Base-by-base conservation (phyloP, 1,140 invertebrate genomes). In the Probaryconus sp. region DNA sequence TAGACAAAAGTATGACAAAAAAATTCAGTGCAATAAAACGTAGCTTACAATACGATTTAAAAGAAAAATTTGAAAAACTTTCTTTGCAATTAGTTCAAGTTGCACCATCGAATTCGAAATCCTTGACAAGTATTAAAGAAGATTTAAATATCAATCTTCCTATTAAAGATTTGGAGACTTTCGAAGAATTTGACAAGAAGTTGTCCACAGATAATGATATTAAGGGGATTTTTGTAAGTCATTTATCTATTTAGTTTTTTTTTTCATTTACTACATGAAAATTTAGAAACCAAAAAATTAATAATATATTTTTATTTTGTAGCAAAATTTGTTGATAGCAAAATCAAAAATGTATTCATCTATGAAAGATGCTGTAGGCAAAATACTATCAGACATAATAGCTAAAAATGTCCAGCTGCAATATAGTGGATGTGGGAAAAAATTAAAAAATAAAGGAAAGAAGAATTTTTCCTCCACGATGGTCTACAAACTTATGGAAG, bases 381-480 rank as follows among this genome's bases (percentile, higher is more conserved):
- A 45, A 28, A 28, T 45, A 14, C 11, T 45, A 1, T 2, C 10
- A 45, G 42, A 45, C 2, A 2, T 40, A 1, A 40, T 40, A n/a
- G 2, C 37, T 4, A 43, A 26, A 26, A 26, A 26, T 13, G 20
- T 48, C 4, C 43, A 48, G 20, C 1, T 48, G 1, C 16, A 5
- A 9, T 48, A 31, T n/a, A 48, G 14, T 48, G 43, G 28, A 10
- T 17, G 11, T 13, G 43, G 43, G 5, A 48, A 31, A 7, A 3
- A 18, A 43, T 21, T 26, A 14, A 43, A 43, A 11, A 26, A 24
- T 10, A 2, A 26, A 1, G 11, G 10, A 43, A 48, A 48, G 31
- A 9, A 17, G 4, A 48, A 31, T 48, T 48, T 48, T 31, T 48
- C 43, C 9, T 18, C 30, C 4, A 48, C 43, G 10, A 48, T 16